Conservation (phyloP, 2,888 invertebrate genomes). For the Odontomyia ornata region DNA sequence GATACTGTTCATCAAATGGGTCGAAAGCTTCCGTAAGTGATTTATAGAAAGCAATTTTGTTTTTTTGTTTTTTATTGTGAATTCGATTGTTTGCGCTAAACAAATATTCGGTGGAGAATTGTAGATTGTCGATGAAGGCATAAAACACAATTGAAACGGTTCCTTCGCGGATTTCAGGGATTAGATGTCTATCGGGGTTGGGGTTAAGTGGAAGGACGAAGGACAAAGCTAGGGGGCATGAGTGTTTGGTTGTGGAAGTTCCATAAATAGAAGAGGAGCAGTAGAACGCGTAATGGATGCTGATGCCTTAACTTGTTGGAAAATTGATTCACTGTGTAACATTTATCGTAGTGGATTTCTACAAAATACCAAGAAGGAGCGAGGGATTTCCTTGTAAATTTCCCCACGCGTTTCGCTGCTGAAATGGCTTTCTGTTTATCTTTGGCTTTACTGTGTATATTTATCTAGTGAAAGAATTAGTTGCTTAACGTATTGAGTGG, state of each 20-base stretch:
- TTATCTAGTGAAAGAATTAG: no score
- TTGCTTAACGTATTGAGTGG: no score
- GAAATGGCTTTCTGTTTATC: background rate
- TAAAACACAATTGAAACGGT: conserved; percentile 23
- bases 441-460: background rate
- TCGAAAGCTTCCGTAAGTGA: conserved; percentile 31
- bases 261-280: no score
- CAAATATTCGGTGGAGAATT: background rate
- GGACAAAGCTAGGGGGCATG: background rate
- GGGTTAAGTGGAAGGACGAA: background rate
- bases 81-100: conserved; percentile 4
- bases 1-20: conserved; percentile 31
- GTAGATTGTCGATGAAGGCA: conserved; percentile 16
- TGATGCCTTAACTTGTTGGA: background rate
- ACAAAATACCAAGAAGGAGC: background rate
- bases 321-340: background rate
- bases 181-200: background rate
- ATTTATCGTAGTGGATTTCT: background rate
- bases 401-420: background rate
- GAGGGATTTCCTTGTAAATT: background rate
- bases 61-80: conserved; percentile 10
- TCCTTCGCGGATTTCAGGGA: conserved; percentile 16
- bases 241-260: no score
- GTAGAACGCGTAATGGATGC: no score
- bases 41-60: conserved; percentile 26